Evolutionary conservation across 2,797 vertebrate genomes (phyloP).

Genomic region (Microcaecilia unicolor): DNA sequence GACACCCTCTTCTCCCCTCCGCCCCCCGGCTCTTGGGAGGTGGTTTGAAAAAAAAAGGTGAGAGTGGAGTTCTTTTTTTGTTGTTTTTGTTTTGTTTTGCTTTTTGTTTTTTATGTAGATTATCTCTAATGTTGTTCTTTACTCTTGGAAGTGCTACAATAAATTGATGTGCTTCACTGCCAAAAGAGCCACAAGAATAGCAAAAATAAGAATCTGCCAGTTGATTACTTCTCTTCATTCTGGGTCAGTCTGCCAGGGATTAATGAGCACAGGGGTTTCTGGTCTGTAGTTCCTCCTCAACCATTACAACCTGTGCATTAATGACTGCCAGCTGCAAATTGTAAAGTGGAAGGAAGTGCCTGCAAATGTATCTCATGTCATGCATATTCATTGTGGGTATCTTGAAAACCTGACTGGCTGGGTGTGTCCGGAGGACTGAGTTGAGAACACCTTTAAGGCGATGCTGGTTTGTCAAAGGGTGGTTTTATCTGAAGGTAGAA

Average conservation of each 20-base stretch:
- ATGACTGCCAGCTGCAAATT: slow-evolving; percentile 63
- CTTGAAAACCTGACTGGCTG: no score
- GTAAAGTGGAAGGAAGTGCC: slow-evolving; percentile 72
- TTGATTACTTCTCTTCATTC: slow-evolving; percentile 67
- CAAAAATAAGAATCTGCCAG: slow-evolving; percentile 61
- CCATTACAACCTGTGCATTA: slow-evolving; percentile 66
- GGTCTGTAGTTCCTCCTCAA: slow-evolving; percentile 67
- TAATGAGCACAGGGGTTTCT: slow-evolving; percentile 71
- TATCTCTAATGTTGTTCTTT: slow-evolving; percentile 91
- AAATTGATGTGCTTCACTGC: slow-evolving; percentile 59
- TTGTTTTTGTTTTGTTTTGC: no score
- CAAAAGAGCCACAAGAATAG: slow-evolving; percentile 60
- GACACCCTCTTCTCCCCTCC: no score
- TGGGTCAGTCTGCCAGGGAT: slow-evolving; percentile 65
- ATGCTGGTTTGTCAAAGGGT: no score
- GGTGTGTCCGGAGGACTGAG: no score
- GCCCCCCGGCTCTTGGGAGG: no score
- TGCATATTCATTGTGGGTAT: no score
- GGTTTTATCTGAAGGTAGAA: no score
- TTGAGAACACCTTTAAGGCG: no score
- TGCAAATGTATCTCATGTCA: no score
- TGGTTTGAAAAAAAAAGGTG: no score
- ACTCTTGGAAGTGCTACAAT: slow-evolving; percentile 83
- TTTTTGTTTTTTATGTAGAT: slow-evolving; percentile 68
- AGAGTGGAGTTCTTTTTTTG: no score